Percentiles rank a stretch among this genome's conserved stretches.
These are phyloP conservation scores for Macrotus californicus DNA, from an alignment of 2,113 vertebrate species.

Conservation along the genomic window DNA sequence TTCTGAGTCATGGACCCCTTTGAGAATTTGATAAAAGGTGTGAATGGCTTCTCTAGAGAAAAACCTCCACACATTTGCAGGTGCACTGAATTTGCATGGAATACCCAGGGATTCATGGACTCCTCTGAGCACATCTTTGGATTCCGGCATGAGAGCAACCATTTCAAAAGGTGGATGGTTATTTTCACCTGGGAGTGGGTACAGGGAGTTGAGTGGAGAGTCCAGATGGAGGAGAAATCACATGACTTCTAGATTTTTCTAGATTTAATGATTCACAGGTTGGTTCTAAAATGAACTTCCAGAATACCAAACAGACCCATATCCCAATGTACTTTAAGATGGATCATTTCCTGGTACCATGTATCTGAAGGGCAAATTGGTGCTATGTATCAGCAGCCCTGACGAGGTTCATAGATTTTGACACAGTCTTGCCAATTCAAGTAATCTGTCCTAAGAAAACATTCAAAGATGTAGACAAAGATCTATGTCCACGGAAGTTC, in stretches of 20 bases:
- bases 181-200: not conserved
- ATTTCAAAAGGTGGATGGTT: not conserved
- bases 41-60: not conserved
- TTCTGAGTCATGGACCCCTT: constrained; percentile 1
- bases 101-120: not conserved
- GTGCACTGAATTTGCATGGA: not conserved
- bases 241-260: not conserved
- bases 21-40: not conserved
- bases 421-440: not conserved
- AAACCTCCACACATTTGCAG: not conserved
- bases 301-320: not conserved
- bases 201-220: not conserved
- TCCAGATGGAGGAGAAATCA: not conserved
- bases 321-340: constrained; percentile 3
- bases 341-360: not conserved
- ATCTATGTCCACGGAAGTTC: not conserved
- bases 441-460: not conserved
- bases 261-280: not conserved
- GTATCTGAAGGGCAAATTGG: not conserved
- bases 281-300: constrained; percentile 7
- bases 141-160: not conserved
- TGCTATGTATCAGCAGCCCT: not conserved
- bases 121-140: not conserved
- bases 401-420: not conserved
- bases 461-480: not conserved